A percentile compares a stretch with the other conserved stretches of the same genome.
Conservation (phyloP, 53 echinoderm and acorn worm species). For the Luidia sarsii region DNA sequence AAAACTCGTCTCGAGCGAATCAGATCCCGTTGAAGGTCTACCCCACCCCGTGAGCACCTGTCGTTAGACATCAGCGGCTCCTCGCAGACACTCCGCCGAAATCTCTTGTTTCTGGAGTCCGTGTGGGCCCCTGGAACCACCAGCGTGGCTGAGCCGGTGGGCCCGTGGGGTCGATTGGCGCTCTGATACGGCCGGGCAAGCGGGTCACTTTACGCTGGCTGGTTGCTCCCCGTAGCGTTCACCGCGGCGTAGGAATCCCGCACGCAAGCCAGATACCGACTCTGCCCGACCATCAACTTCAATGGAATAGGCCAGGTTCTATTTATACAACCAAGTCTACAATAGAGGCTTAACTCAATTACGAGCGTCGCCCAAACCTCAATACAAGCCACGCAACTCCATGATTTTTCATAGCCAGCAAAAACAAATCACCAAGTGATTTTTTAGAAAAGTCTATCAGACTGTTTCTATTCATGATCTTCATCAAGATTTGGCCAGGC, state of each 20-base stretch:
- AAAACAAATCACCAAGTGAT: no score
- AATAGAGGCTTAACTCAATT: no score
- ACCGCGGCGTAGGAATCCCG: constrained; percentile 43
- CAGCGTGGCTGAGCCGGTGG: constrained; percentile 10
- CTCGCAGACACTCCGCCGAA: not conserved
- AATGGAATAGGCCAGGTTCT: no score
- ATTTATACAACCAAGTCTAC: no score
- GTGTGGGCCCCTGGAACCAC: not conserved
- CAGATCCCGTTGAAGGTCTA: not conserved
- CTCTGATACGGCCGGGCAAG: constrained; percentile 37
- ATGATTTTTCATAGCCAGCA: no score
- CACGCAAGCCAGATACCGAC: no score
- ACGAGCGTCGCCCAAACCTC: no score
- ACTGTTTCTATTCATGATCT: no score
- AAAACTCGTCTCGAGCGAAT: not conserved
- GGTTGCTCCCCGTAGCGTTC: constrained; percentile 20
- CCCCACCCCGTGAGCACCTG: constrained; percentile 31
- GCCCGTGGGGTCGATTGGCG: constrained; percentile 31
- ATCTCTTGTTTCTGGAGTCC: constrained; percentile 27
- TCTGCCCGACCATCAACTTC: no score
- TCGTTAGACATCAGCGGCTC: constrained; percentile 5
- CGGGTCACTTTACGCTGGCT: constrained; percentile 52
- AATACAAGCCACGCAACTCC: no score
- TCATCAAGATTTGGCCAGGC: no score
- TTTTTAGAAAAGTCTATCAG: no score